Evolutionary conservation across 2,113 vertebrate species (phyloP).

Genomic region (Balaeniceps rex): DNA sequence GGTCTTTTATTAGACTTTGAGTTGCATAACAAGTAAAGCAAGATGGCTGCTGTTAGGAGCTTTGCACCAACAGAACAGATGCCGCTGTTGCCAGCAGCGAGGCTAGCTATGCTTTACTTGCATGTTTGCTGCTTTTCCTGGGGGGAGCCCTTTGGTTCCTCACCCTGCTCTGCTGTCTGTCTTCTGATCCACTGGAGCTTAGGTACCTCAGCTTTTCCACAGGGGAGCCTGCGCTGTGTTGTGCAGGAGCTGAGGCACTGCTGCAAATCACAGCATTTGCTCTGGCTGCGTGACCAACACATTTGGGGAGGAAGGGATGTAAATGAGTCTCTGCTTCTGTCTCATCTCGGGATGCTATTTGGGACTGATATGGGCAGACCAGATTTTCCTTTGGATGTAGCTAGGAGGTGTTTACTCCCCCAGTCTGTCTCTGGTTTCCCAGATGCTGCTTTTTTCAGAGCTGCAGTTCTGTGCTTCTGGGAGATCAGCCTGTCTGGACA

Average conservation of each 20-base stretch:
- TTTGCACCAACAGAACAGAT: neutral
- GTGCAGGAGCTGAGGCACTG: neutral
- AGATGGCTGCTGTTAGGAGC: neutral
- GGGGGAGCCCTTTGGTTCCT: neutral
- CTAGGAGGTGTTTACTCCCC: neutral
- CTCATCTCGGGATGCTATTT: neutral
- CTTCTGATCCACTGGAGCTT: neutral
- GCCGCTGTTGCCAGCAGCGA: neutral
- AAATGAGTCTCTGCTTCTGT: neutral
- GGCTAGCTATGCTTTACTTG: neutral
- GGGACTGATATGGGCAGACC: neutral
- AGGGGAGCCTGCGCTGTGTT: neutral
- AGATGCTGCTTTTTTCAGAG: neutral
- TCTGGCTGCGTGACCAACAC: neutral
- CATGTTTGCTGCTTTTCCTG: neutral
- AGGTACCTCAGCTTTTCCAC: neutral
- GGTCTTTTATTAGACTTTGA: neutral
- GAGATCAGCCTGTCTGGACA: constrained; percentile 6
- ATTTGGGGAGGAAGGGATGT: neutral
- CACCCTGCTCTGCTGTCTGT: neutral
- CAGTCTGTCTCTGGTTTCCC: neutral
- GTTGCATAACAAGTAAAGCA: constrained; percentile 11
- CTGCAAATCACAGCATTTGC: neutral
- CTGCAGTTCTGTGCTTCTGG: neutral
- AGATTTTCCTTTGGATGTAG: neutral